Percentiles rank a stretch among this genome's conserved stretches.
Conservation (phyloP, 1,140 invertebrate genomes). For the Ooceraea biroi region DNA sequence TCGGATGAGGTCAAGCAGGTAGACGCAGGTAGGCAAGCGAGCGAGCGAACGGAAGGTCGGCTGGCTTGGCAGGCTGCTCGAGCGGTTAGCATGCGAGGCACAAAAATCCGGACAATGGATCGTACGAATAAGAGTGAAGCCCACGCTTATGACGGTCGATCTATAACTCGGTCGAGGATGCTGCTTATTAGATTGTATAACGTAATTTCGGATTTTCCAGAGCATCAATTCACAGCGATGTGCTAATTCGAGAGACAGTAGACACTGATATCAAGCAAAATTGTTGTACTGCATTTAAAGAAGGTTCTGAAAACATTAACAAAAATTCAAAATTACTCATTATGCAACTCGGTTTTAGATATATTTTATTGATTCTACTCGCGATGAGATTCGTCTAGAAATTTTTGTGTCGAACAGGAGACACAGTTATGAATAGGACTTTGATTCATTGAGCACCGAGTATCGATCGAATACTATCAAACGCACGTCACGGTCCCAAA, state of each 20-base stretch:
- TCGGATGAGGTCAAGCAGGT: conserved; percentile 57
- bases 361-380: too few species aligned
- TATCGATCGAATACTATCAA: not conserved
- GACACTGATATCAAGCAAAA: too few species aligned
- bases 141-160: not conserved
- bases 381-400: not conserved
- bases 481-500: not conserved
- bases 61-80: conserved; percentile 42
- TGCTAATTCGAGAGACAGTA: too few species aligned
- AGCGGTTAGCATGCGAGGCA: conserved; percentile 51
- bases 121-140: conserved; percentile 25
- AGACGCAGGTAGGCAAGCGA: conserved; percentile 39
- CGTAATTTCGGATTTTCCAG: too few species aligned
- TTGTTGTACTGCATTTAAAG: too few species aligned
- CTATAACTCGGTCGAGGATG: not conserved
- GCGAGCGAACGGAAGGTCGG: conserved; percentile 38
- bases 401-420: not conserved
- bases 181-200: too few species aligned
- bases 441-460: not conserved
- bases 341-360: too few species aligned
- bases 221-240: too few species aligned
- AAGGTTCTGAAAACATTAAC: too few species aligned
- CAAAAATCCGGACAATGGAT: conserved; percentile 47
- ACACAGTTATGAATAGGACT: not conserved
- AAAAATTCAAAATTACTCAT: too few species aligned